A percentile compares a stretch with the other conserved stretches of the same genome.
Evolutionary conservation across 2,797 vertebrate species (phyloP).

Genomic region (Oreonectes daqikongensis): DNA sequence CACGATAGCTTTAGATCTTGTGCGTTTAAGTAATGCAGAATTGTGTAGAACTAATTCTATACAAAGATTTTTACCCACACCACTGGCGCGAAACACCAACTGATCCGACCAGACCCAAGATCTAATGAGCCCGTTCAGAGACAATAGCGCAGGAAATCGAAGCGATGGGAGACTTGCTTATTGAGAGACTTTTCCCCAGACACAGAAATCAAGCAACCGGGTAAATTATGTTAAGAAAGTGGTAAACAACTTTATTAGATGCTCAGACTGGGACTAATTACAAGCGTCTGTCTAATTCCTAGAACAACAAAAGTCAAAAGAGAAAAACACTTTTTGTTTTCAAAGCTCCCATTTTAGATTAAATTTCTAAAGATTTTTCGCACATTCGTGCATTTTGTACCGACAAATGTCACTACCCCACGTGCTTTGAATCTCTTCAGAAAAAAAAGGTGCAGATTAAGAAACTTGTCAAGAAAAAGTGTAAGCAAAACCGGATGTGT

Average conservation of each 20-base stretch:
- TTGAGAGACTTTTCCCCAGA: conserved; percentile 64
- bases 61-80: neutral
- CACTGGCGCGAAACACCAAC: conserved; percentile 56
- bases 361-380: neutral
- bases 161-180: conserved; percentile 62
- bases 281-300: conserved; percentile 40
- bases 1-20: neutral
- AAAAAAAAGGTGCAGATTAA: conserved; percentile 53
- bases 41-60: conserved; percentile 23
- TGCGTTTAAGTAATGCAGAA: neutral
- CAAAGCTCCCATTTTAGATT: neutral
- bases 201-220: conserved; percentile 58
- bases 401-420: neutral
- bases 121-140: conserved; percentile 71
- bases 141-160: conserved; percentile 59
- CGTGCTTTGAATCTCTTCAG: conserved; percentile 50
- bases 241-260: conserved; percentile 50
- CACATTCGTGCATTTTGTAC: neutral
- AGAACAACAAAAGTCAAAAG: neutral
- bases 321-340: neutral
- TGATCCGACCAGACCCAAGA: conserved; percentile 64
- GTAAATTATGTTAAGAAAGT: conserved; percentile 59
- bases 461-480: conserved; percentile 56
- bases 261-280: conserved; percentile 57
- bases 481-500: conserved; percentile 20